Percentiles rank a stretch among this genome's conserved stretches.
Evolutionary conservation across 2,888 invertebrate genomes (phyloP).

Genomic region (Exocentrus adspersus): DNA sequence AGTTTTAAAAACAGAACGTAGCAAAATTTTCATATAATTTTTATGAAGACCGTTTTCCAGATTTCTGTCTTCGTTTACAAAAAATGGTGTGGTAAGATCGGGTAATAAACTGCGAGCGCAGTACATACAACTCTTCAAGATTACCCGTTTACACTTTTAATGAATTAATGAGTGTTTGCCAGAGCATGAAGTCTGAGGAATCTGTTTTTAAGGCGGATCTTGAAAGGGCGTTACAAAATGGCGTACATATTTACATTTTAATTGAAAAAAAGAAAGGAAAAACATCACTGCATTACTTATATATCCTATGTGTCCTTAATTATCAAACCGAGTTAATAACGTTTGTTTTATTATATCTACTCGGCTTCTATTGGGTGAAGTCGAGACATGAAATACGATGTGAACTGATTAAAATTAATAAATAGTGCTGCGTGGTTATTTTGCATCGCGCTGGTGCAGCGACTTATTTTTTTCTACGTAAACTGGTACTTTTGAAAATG

Average conservation of each 20-base stretch:
- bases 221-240: slow-evolving; percentile 58
- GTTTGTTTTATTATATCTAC: slow-evolving; percentile 19
- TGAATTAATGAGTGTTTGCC: slow-evolving; percentile 53
- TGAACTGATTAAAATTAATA: slow-evolving; percentile 28
- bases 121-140: slow-evolving; percentile 15
- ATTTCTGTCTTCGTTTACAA: background rate
- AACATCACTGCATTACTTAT: slow-evolving; percentile 36
- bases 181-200: slow-evolving; percentile 52
- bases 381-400: slow-evolving; percentile 18
- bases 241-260: slow-evolving; percentile 59
- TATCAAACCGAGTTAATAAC: slow-evolving; percentile 28
- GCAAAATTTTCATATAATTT: too few relatives aligned
- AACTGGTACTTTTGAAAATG: background rate
- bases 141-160: slow-evolving; percentile 44
- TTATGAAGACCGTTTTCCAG: too few relatives aligned
- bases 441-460: background rate
- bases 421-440: slow-evolving; percentile 13
- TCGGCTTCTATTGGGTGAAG: slow-evolving; percentile 14
- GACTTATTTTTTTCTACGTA: too few relatives aligned
- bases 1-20: background rate
- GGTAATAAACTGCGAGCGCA: background rate
- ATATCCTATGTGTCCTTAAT: slow-evolving; percentile 34
- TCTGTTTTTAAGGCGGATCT: slow-evolving; percentile 51
- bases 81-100: background rate
- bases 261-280: slow-evolving; percentile 59